Evolutionary conservation across 2,113 vertebrate species (phyloP).

Genomic region (Peromyscus maniculatus): DNA sequence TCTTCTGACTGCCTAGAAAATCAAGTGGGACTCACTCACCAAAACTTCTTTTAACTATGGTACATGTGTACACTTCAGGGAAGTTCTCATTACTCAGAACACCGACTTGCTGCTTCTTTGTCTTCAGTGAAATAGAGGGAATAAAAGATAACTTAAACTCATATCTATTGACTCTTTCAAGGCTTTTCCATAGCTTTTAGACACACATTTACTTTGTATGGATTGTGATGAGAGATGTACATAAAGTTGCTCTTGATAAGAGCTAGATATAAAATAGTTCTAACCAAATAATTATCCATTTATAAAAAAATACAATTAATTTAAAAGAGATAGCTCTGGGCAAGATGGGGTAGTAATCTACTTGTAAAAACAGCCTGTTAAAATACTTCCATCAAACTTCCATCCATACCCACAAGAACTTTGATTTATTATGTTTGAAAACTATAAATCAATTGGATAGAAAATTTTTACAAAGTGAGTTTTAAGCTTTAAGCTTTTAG

Average conservation of each 20-base stretch:
- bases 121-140: background rate
- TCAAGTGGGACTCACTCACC: slow-evolving; percentile 28
- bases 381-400: slow-evolving; percentile 52
- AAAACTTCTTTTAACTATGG: background rate
- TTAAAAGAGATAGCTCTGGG: background rate
- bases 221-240: background rate
- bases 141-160: background rate
- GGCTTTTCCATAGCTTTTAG: background rate
- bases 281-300: slow-evolving; percentile 37
- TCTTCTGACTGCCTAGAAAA: slow-evolving; percentile 38
- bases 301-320: slow-evolving; percentile 35
- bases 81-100: slow-evolving; percentile 28
- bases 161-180: background rate
- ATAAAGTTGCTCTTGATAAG: slow-evolving; percentile 7
- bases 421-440: slow-evolving; percentile 45
- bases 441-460: slow-evolving; percentile 14
- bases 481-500: slow-evolving; percentile 22
- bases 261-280: background rate
- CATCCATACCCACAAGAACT: background rate
- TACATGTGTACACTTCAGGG: background rate
- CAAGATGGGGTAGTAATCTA: background rate
- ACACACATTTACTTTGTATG: background rate
- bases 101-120: background rate
- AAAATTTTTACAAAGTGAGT: slow-evolving; percentile 27
- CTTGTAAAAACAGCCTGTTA: background rate